Conservation (phyloP, 2,888 invertebrate genomes). For the Eristalis pertinax region DNA sequence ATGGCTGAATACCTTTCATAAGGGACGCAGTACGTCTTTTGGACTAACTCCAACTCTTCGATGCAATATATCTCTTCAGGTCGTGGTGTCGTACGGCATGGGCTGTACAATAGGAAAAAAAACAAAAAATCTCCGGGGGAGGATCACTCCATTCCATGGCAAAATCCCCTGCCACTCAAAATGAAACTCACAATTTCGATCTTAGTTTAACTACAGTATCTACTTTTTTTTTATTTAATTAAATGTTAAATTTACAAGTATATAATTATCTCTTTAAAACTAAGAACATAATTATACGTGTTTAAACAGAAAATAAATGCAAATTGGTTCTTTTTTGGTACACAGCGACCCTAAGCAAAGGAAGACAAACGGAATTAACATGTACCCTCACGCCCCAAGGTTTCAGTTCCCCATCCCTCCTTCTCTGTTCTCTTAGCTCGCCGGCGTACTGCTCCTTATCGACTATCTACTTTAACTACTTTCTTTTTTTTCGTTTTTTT, state of each 20-base stretch:
- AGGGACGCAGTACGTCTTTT: too few species aligned
- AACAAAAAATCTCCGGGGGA: too few species aligned
- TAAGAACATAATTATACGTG: slow-evolving; percentile 17
- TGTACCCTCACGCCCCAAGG: slow-evolving; percentile 33
- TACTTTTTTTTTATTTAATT: slow-evolving; percentile 6
- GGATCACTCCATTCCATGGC: too few species aligned
- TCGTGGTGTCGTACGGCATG: too few species aligned
- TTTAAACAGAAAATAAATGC: slow-evolving; percentile 47
- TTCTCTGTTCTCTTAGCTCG: slow-evolving; percentile 33
- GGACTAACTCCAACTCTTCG: too few species aligned
- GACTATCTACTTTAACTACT: background rate
- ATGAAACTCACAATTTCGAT: background rate
- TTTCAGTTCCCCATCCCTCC: slow-evolving; percentile 1
- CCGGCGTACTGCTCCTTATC: slow-evolving; percentile 40
- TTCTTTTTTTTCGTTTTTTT: background rate
- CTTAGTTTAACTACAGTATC: slow-evolving; percentile 24
- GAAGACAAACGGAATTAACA: slow-evolving; percentile 24
- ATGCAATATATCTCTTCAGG: too few species aligned
- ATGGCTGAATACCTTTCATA: too few species aligned
- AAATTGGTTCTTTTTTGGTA: slow-evolving; percentile 49
- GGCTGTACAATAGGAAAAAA: too few species aligned
- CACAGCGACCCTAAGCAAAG: slow-evolving; percentile 49
- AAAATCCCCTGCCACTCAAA: too few species aligned
- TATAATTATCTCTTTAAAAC: slow-evolving; percentile 24
- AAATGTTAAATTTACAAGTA: slow-evolving; percentile 15